These are phyloP conservation scores for Melanaphis sacchari DNA, from an alignment of 1,140 invertebrate genomes.

Conservation along the genomic window DNA sequence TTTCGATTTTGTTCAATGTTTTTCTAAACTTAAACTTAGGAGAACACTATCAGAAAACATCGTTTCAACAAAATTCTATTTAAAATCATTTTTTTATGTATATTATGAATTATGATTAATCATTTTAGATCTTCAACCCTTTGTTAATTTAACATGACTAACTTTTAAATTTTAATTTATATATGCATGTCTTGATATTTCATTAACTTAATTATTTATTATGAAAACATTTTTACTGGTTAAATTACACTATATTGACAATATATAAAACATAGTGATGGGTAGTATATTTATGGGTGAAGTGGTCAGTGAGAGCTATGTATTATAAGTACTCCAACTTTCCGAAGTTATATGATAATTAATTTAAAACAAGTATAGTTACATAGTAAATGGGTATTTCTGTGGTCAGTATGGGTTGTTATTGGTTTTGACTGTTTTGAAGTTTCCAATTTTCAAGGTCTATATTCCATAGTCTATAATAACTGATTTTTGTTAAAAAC, in stretches of 20 bases:
- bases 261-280: neutral
- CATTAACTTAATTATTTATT: neutral
- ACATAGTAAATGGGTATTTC: neutral
- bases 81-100: neutral
- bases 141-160: neutral
- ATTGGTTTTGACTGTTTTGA: neutral
- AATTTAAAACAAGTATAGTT: neutral
- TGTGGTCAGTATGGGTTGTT: neutral
- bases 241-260: neutral
- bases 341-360: neutral
- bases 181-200: neutral
- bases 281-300: too few relatives aligned
- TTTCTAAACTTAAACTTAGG: neutral
- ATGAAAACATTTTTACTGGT: neutral
- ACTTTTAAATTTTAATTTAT: neutral
- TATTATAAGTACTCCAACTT: neutral
- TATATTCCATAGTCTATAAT: too few relatives aligned
- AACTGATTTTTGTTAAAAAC: neutral
- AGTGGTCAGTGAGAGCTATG: neutral
- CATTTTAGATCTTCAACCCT: neutral
- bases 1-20: neutral
- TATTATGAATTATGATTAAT: too few relatives aligned
- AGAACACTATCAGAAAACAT: neutral
- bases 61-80: neutral
- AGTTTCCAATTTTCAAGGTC: neutral